phyloP scores from a whole-genome alignment of 2,113 vertebrate species.

The Engraulis encrasicolus region DNA sequence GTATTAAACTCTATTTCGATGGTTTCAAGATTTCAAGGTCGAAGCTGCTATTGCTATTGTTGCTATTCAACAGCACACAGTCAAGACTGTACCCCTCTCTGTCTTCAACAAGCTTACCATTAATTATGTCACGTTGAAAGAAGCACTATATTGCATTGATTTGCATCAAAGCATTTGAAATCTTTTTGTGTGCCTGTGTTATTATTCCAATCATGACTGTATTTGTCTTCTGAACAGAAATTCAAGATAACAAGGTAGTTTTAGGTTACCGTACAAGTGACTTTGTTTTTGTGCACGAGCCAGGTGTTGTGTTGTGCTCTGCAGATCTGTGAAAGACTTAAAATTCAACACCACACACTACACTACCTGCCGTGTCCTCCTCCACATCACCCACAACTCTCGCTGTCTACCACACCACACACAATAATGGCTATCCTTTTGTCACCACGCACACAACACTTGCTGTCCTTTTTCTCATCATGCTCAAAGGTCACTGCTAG shows the following conservation, averaged over 20 bases:
- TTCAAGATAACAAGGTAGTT: background rate
- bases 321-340: background rate
- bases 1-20: background rate
- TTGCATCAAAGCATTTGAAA: background rate
- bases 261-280: background rate
- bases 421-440: no score
- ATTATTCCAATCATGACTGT: background rate
- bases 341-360: background rate
- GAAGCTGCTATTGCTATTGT: background rate
- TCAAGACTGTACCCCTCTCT: no score
- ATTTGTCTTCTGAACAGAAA: background rate
- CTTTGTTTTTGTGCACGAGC: background rate
- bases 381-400: no score
- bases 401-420: no score
- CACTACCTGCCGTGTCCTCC: no score
- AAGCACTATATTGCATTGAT: background rate
- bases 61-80: background rate
- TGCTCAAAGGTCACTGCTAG: no score
- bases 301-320: background rate
- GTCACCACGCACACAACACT: no score
- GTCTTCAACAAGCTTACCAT: background rate
- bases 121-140: background rate
- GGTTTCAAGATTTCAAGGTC: background rate
- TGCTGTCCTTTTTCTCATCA: no score
- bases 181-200: background rate